Evolutionary conservation across 2,888 invertebrate species (phyloP), one percentile per base, ranked within the genome.

Genomic region (Volucella inflata): DNA sequence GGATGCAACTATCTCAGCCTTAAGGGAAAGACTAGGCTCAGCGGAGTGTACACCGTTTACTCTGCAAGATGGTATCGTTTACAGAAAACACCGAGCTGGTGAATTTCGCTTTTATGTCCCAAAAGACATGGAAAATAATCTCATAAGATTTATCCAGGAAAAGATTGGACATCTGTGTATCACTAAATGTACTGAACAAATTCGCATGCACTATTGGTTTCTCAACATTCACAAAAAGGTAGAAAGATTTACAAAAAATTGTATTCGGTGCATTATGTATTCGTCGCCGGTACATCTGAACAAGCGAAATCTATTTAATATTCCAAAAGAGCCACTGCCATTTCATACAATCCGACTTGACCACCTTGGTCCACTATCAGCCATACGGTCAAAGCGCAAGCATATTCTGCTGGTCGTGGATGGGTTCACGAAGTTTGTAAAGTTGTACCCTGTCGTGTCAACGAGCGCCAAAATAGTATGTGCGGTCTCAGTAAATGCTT

Each of bases 181-280:
- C 3, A 48, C 42, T 44, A 75, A 84, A 67, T 14, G 50, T 10
- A 60, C 14, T 42, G 72, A 78, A 46, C 16, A 67, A n/a, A 11
- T 82, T 11, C 64, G 59, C 16, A 16, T 88, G 42, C 80, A 87
- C 11, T 93, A 91, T 85, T 92, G 91, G 91, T 92, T 92, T 72
- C 90, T 90, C 0, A 88, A 88, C 11, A 90, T 92, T 90, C 87
- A 88, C 53, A 62, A 79, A 1, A 91, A 90, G 59, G 89, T 91
- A 1, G 89, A 89, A 57, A 21, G 21, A 21, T 21, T 21, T 4
- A 21, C 4, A 21, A 21, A 21, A 21, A 21, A 21, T 21, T 21
- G 21, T 21, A 21, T 21, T 21, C 21, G 21, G 21, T 21, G 21
- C 21, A 21, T 21, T 6, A 16, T 87, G 0, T 89, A 75, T 46